A percentile compares a stretch with the other conserved stretches of the same genome.
Conservation (phyloP, 2,888 invertebrate genomes). For the Plemyria rubiginata region DNA sequence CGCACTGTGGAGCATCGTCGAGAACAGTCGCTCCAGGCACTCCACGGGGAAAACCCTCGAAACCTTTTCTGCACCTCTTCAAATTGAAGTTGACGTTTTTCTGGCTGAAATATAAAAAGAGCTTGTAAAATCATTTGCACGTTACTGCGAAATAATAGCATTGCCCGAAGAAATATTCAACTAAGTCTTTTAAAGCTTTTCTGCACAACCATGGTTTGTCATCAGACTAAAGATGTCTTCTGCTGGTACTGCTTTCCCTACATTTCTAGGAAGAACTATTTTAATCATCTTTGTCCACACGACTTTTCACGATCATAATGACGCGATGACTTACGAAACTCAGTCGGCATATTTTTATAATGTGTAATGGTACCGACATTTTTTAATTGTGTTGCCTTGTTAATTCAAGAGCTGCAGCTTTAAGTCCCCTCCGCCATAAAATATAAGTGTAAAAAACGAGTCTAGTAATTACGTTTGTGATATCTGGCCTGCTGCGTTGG, state of each 20-base stretch:
- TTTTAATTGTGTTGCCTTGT: slow-evolving; percentile 4
- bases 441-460: neutral
- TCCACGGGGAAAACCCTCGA: slow-evolving; percentile 90
- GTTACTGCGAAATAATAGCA: neutral
- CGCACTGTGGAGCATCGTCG: slow-evolving; percentile 92
- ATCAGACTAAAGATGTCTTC: too few relatives aligned
- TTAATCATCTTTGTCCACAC: too few relatives aligned
- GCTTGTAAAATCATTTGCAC: neutral
- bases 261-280: too few relatives aligned
- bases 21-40: slow-evolving; percentile 92
- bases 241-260: too few relatives aligned
- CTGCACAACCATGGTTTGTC: neutral
- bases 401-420: neutral
- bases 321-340: too few relatives aligned
- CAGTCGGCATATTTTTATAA: neutral
- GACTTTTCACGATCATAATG: too few relatives aligned
- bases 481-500: neutral
- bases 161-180: neutral
- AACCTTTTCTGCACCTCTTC: slow-evolving; percentile 70
- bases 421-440: neutral
- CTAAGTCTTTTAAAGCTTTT: neutral
- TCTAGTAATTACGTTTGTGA: neutral
- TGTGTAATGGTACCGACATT: neutral
- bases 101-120: slow-evolving; percentile 44
- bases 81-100: slow-evolving; percentile 56